phyloP scores from a whole-genome alignment of 2,113 vertebrate genomes.

The Sorex araneus region DNA sequence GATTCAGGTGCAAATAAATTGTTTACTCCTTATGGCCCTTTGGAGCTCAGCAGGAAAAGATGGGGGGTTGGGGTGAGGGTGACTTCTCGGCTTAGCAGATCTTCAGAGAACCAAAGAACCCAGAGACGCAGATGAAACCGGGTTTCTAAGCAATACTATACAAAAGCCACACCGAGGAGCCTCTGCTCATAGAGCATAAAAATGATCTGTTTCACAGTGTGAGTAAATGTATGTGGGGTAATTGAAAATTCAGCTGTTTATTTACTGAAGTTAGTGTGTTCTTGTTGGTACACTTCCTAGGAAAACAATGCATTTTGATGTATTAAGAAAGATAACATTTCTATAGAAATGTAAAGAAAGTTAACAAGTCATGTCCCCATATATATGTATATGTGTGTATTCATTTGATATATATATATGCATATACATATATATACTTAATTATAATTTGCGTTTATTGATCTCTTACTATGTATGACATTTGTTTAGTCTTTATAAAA shows the following conservation, averaged over 20 bases:
- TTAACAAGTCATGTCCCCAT: neutral
- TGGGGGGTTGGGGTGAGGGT: neutral
- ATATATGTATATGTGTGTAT: too few species aligned
- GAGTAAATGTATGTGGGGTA: neutral
- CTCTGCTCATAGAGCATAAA: neutral
- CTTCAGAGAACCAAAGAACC: neutral
- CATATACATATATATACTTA: neutral
- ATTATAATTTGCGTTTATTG: neutral
- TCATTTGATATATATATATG: too few species aligned
- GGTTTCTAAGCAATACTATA: neutral
- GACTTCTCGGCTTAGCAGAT: neutral
- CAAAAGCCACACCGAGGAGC: neutral
- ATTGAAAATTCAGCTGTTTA: slow-evolving; percentile 10
- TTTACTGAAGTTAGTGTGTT: neutral
- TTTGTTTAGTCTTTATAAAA: slow-evolving; percentile 34
- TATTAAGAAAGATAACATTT: too few species aligned
- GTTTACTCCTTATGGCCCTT: neutral
- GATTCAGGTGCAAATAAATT: neutral
- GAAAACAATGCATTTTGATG: slow-evolving; percentile 26
- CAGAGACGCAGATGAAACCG: neutral
- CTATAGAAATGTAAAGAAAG: neutral
- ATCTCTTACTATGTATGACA: slow-evolving; percentile 14
- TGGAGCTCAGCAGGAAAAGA: neutral
- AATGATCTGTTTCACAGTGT: neutral
- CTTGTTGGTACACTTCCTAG: neutral